A percentile compares a stretch with the other conserved stretches of the same genome.
Conservation (phyloP, 2,888 invertebrate genomes). For the Ectemnius cavifrons region DNA sequence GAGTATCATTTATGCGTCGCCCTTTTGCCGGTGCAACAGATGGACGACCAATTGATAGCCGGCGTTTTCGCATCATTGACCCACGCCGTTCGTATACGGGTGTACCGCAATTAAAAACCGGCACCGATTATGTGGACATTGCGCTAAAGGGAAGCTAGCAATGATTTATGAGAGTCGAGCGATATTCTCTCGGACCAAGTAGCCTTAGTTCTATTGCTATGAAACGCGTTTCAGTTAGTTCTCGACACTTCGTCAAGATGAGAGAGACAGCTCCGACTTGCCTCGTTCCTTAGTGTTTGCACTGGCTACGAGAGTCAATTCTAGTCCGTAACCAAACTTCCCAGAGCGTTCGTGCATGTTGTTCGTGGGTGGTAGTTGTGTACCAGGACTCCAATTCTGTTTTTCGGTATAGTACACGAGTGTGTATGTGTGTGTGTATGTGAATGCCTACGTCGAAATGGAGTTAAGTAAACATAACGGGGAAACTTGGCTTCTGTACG, state of each 20-base stretch:
- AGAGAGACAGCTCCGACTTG: not conserved
- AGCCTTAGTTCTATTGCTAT: too few relatives aligned
- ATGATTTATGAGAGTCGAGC: too few relatives aligned
- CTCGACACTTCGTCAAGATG: too few relatives aligned
- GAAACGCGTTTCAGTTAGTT: too few relatives aligned
- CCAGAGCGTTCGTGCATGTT: not conserved
- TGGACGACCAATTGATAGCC: slow-evolving; percentile 4
- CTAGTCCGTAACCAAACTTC: not conserved
- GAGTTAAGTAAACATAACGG: not conserved
- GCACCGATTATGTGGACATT: too few relatives aligned
- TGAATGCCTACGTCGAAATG: not conserved
- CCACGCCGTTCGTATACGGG: not conserved
- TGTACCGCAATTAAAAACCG: too few relatives aligned
- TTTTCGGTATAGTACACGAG: not conserved
- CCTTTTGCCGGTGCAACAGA: slow-evolving; percentile 6
- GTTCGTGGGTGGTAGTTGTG: not conserved
- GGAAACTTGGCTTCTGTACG: too few relatives aligned
- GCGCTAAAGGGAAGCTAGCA: too few relatives aligned
- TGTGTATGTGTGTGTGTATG: not conserved
- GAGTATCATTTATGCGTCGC: not conserved
- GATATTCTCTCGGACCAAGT: too few relatives aligned
- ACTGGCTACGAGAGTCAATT: slow-evolving; percentile 1
- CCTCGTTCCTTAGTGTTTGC: not conserved
- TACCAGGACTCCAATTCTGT: not conserved
- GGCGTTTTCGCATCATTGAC: not conserved